These are phyloP conservation scores for Acholoe squamosa DNA, from an alignment of 2,888 invertebrate species.

Conservation along the genomic window DNA sequence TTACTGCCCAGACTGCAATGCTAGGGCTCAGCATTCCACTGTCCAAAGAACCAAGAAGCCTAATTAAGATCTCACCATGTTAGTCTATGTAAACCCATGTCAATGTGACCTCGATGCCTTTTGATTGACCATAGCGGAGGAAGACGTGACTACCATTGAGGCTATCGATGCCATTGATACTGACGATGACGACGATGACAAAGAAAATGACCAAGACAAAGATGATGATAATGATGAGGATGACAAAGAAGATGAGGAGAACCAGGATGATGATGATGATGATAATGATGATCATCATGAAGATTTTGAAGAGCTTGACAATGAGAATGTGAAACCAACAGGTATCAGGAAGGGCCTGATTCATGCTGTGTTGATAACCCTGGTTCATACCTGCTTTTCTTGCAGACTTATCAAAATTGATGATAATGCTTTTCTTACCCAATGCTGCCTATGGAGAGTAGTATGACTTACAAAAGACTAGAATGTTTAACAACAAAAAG, in stretches of 20 bases:
- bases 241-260: not conserved
- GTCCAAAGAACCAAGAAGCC: not conserved
- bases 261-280: not conserved
- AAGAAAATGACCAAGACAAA: conserved; percentile 4
- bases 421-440: too few relatives aligned
- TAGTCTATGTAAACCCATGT: not conserved
- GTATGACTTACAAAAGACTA: not conserved
- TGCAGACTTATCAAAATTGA: not conserved
- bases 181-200: not conserved
- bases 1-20: too few relatives aligned
- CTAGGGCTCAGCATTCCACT: too few relatives aligned
- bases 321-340: not conserved
- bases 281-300: not conserved
- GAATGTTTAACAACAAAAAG: not conserved
- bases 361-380: not conserved
- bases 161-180: not conserved
- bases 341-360: not conserved
- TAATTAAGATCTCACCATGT: not conserved
- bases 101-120: not conserved
- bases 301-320: not conserved
- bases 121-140: not conserved
- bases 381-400: not conserved
- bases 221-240: not conserved
- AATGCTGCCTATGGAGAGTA: not conserved
- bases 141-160: not conserved